phyloP scores from a whole-genome alignment of 2,888 invertebrate species.

The Baronia brevicornis region DNA sequence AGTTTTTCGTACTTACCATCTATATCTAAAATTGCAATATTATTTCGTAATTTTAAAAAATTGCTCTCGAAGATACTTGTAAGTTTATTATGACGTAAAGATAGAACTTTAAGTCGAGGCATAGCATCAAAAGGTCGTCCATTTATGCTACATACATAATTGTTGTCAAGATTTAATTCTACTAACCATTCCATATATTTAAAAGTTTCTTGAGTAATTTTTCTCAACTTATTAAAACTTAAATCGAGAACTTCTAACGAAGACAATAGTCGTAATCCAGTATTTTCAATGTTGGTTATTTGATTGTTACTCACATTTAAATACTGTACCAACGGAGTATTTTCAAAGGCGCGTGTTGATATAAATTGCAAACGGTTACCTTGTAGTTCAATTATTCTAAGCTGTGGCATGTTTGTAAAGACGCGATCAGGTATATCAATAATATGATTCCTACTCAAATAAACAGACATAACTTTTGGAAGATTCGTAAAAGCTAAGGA shows the following conservation, averaged over 20 bases:
- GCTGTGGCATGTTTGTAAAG: slow-evolving; percentile 83
- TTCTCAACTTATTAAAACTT: slow-evolving; percentile 84
- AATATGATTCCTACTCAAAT: slow-evolving; percentile 83
- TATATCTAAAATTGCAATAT: slow-evolving; percentile 88
- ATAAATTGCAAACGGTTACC: slow-evolving; percentile 85
- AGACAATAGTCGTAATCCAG: slow-evolving; percentile 82
- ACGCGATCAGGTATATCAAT: slow-evolving; percentile 83
- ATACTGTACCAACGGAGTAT: slow-evolving; percentile 85
- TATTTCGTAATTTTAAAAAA: slow-evolving; percentile 84
- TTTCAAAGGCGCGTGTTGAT: slow-evolving; percentile 83
- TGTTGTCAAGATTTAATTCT: slow-evolving; percentile 89
- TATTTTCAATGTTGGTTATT: slow-evolving; percentile 82
- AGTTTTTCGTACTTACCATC: slow-evolving; percentile 78
- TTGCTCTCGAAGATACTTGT: slow-evolving; percentile 82
- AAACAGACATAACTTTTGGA: slow-evolving; percentile 80
- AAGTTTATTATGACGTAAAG: slow-evolving; percentile 85
- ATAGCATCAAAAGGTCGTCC: slow-evolving; percentile 89
- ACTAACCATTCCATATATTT: slow-evolving; percentile 90
- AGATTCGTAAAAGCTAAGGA: slow-evolving; percentile 82
- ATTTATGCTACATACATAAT: slow-evolving; percentile 86
- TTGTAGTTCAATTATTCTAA: slow-evolving; percentile 85
- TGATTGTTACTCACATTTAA: slow-evolving; percentile 90
- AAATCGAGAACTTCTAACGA: slow-evolving; percentile 91
- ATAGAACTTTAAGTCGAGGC: slow-evolving; percentile 88
- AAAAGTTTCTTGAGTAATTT: slow-evolving; percentile 80